Base-by-base conservation (phyloP, 2,797 vertebrate genomes). In the Myotis vivesi region DNA sequence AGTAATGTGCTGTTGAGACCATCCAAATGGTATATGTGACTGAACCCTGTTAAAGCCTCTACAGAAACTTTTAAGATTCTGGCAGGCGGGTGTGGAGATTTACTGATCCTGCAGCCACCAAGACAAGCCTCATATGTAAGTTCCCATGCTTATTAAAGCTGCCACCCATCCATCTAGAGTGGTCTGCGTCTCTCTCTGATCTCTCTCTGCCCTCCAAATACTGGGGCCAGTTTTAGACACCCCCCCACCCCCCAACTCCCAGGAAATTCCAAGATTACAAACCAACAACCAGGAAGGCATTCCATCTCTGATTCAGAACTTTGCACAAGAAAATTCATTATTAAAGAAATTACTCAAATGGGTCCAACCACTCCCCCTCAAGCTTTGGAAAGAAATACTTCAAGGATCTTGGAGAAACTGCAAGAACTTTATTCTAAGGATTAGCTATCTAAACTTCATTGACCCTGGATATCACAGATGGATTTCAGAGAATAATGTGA, bases 401-500 rank as follows among this genome's bases (percentile, higher is more conserved):
- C 33, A 80, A 55, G 9, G 46, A 72, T 87, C 12, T n/a, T 77
- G 15, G 41, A 90, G 46, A 96, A 49, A 89, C 33, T 79, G 11
- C 8, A 87, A 92, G 41, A 93, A 80, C 46, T 64, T 81, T 71
- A 69, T 76, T 84, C 38, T 81, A 62, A 89, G 85, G 28, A 82
- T 81, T 64, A 83, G 25, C 28, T 90, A 79, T 15, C 81, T 89
- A 33, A 93, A 95, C 28, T 82, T 95, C 36, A 76, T 25, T 64
- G 59, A 83, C 22, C 79, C 36, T 71, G 59, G 15, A 72, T 83
- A 92, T 87, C 72, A 55, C 41, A 75, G 64, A 86, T 71, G 44
- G 44, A 93, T 82, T 97, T 91, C 80, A 87, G 23, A 94, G 68
- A 92, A 93, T 68, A 66, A 81, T 55, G 64, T 91, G 49, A 96